phyloP scores from a whole-genome alignment of 2,113 vertebrate species.

The Myxocyprinus asiaticus region DNA sequence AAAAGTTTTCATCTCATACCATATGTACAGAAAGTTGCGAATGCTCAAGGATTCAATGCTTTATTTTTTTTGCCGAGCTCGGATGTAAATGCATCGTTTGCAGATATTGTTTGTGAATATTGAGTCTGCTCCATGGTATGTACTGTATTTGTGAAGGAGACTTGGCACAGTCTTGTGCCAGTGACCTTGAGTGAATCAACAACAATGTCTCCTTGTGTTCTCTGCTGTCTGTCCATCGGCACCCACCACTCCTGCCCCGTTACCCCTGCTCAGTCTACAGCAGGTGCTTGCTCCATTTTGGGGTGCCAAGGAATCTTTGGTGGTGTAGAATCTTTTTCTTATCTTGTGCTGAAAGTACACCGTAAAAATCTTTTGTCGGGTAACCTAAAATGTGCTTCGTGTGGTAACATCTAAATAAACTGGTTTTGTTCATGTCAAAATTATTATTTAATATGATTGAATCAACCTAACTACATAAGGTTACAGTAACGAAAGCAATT shows the following conservation, averaged over 20 bases:
- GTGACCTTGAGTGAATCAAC: constrained; percentile 77
- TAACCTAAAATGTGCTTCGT: too few species aligned
- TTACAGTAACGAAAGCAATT: too few species aligned
- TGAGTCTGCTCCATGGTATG: constrained; percentile 52
- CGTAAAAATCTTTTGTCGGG: not conserved
- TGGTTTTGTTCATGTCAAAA: too few species aligned
- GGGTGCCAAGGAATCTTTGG: not conserved
- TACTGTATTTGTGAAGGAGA: constrained; percentile 69
- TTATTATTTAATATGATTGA: too few species aligned
- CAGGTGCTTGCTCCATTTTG: constrained; percentile 68
- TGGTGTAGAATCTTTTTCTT: too few species aligned
- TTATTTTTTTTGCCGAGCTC: too few species aligned
- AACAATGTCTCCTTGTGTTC: constrained; percentile 82
- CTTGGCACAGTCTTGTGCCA: constrained; percentile 68
- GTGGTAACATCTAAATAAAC: not conserved
- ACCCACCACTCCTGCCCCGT: constrained; percentile 56
- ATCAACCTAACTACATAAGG: not conserved
- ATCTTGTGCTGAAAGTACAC: not conserved
- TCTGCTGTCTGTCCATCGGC: constrained; percentile 71
- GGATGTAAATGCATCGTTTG: not conserved
- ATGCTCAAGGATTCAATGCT: too few species aligned
- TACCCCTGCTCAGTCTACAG: constrained; percentile 9
- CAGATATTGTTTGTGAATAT: not conserved
- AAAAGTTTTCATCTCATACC: too few species aligned
- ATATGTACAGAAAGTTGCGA: too few species aligned